Evolutionary conservation across 2,113 vertebrate species (phyloP), one percentile per base, ranked within the genome.

Genomic region (Theristicus caerulescens): DNA sequence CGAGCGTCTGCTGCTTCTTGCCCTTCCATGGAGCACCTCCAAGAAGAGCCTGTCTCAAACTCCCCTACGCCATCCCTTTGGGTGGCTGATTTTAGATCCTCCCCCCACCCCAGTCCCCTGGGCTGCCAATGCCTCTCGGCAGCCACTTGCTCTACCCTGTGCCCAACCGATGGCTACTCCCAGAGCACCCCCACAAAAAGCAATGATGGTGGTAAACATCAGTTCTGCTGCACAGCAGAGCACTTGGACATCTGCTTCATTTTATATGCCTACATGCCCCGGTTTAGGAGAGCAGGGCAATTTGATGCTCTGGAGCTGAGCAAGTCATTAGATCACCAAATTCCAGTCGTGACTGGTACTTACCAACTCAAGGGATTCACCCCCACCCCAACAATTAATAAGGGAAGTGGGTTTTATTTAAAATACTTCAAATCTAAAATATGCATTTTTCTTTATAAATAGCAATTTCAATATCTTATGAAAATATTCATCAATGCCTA

Each of bases 111-210:
- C 16, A 22, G 58, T 8, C 13, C 17, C 46, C 14, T 26, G 16
- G 21, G n/a, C n/a, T 64, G 59, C 38, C 66, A 38, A 1, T 4
- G 3, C 4, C 36, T 31, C 71, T 44, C 5, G 1, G 29, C 42
- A 47, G 47, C 67, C 27, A 3, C 24, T 44, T 1, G 1, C 14
- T 67, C 21, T 24, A 8, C 21, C 1, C 0, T 15, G 17, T 40
- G 51, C 55, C 54, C 62, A 54, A 1, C 1, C 0, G 0, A 34
- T 7, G 42, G 38, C 14, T 34, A 0, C 10, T 73, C 52, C 52
- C 61, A 24, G 57, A 29, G 51, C 38, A 54, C 21, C 25, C 24
- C 38, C 17, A 7, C 13, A 49, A n/a, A 76, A 44, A 62, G 17
- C n/a, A n/a, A 1, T 5, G 3, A 36, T 20, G 21, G 6, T 36